Evolutionary conservation across 2,113 vertebrate genomes (phyloP).

Genomic region (Lycaon pictus): DNA sequence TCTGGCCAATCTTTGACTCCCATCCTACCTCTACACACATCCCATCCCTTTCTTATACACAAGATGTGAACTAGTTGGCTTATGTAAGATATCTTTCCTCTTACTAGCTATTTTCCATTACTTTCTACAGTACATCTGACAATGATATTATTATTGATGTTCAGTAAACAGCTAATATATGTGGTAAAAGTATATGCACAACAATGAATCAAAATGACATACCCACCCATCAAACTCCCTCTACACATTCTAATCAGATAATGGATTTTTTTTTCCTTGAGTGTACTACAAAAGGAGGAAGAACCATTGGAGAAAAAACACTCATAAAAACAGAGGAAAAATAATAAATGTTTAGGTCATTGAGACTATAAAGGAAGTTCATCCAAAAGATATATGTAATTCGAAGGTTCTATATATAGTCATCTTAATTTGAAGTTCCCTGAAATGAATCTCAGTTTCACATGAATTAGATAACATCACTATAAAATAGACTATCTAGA

Average conservation of each 20-base stretch:
- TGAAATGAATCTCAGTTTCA: neutral
- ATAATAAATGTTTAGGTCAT: neutral
- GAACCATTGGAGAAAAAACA: neutral
- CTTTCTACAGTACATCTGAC: conserved; percentile 70
- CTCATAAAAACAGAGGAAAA: neutral
- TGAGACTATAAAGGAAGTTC: conserved; percentile 40
- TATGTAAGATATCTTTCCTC: conserved; percentile 44
- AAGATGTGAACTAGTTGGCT: neutral
- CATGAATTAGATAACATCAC: neutral
- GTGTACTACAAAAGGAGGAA: conserved; percentile 8
- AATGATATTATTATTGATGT: conserved; percentile 75
- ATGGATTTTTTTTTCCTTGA: neutral
- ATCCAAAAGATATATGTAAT: neutral
- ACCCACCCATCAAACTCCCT: conserved; percentile 29
- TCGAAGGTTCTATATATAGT: neutral
- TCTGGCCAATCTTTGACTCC: conserved; percentile 38
- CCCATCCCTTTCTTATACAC: neutral
- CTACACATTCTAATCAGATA: conserved; percentile 70
- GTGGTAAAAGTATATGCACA: neutral
- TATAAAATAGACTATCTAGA: neutral
- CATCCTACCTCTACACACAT: neutral
- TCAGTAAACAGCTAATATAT: conserved; percentile 80
- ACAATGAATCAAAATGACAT: conserved; percentile 78
- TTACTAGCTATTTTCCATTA: conserved; percentile 26
- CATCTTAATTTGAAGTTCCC: neutral